Base-by-base conservation (phyloP, 2,888 invertebrate genomes). In the Chrysotoxum bicinctum region DNA sequence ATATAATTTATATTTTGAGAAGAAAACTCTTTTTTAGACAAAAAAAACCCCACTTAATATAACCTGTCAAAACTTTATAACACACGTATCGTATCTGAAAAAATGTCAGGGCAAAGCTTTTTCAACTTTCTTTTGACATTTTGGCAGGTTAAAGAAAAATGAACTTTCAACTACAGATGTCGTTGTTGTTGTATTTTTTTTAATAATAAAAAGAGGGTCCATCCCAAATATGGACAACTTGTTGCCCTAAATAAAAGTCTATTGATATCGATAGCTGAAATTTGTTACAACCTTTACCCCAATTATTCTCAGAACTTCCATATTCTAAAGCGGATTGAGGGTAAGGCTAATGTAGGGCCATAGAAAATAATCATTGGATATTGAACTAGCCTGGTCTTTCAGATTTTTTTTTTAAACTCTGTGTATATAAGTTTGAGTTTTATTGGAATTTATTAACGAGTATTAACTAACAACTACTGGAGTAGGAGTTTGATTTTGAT, bases 51-150 rank as follows among this genome's bases (percentile, higher is more conserved):
- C 72, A 48, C 74, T 84, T 74, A 72, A 76, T 75, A 70, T 77
- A 73, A 77, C 64, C 48, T 85, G 85, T 85, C 85, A 81, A 85
- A 81, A 81, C 14, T 85, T 85, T 81, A 72, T 85, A 62, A 73
- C 81, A 43, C 54, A 81, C 81, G 54, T 76, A 69, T 75, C 52
- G 66, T 37, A 50, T n/a, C n/a, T 48, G 66, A 21, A 58, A 58
- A 16, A 50, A 70, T 40, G 74, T 75, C 83, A 66, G 37, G 14
- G 37, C 23, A 50, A 58, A 76, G 76, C 56, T 70, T 69, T 80
- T 62, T 19, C 35, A 74, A 60, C 45, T 56, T 56, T 54, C 58
- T 30, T 75, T 52, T 37, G 37, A 76, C 62, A 66, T 74, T 52
- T 37, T 43, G 52, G 0, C 32, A 76, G 19, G 21, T 7, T 16